Base-by-base conservation (phyloP, 2,113 vertebrate genomes). In the Mobula birostris region DNA sequence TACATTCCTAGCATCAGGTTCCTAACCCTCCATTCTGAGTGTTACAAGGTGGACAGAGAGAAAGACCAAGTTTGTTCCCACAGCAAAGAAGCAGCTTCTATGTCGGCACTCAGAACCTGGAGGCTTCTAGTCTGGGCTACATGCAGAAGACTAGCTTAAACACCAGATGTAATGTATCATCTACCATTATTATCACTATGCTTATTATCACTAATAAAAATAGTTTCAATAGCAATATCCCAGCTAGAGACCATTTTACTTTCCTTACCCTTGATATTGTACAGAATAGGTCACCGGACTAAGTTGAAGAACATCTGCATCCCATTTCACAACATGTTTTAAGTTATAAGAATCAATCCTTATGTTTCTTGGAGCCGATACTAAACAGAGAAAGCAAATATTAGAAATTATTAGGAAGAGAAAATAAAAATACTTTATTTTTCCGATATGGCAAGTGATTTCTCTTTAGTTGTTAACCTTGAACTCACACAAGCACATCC, bases 231-330 rank as follows among this genome's bases (percentile, higher is more conserved):
- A 90, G n/a, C 85, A 90, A 66, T 68, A 66, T 19, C 61, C 85
- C 63, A 7, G 27, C 24, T 61, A 6, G 5, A 61, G 24, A 4
- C 9, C 11, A 14, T 77, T 87, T 92, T 40, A 93, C 74, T 93
- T 93, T 70, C 72, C 91, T 93, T 76, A 93, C 91, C 91, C 91
- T 76, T 93, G 91, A 63, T 32, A 90, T 63, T 90, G 29, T 24
- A 93, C 91, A 21, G 91, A 93, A 56, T 93, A 93, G 70, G 91
- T 93, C 68, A 93, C 91, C 5, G 36, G 68, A 21, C 70, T 70
- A 11, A 74, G 68, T 14, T 93, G 91, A 27, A 76, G 11, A 93
- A 29, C 21, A 93, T 74, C 70, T 72, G 91, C 32, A 74, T 93
- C 19, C 91, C 91, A 93, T 29, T 74, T 93, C 36, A 93, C 4